Percentiles rank a stretch among this genome's conserved stretches.
Evolutionary conservation across 2,113 vertebrate genomes (phyloP).

Genomic region (Thermophis baileyi): DNA sequence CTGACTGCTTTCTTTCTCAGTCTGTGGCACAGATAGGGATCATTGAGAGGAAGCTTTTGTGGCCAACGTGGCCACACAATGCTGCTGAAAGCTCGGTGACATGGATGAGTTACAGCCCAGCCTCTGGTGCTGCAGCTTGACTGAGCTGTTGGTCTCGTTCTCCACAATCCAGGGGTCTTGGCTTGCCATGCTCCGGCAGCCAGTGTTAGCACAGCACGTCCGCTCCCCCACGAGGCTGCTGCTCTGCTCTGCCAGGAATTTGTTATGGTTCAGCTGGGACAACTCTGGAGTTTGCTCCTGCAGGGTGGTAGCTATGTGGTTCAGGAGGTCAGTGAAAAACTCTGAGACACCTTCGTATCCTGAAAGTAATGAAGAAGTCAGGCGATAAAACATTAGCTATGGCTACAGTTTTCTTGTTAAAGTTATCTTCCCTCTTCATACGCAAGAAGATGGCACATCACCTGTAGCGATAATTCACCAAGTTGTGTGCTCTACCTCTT

Average conservation of each 20-base stretch:
- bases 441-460: background rate
- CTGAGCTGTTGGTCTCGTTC: constrained; percentile 68
- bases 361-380: constrained; percentile 45
- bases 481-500: background rate
- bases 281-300: constrained; percentile 76
- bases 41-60: constrained; percentile 98
- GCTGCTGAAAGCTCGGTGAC: constrained; percentile 97
- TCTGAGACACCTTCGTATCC: constrained; percentile 95
- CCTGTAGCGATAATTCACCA: background rate
- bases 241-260: constrained; percentile 64
- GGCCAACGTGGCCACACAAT: constrained; percentile 91
- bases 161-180: constrained; percentile 88
- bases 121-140: constrained; percentile 90
- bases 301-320: constrained; percentile 88
- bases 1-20: constrained; percentile 52
- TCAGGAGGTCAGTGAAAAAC: constrained; percentile 94
- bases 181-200: constrained; percentile 77
- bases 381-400: background rate
- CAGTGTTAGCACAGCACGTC: constrained; percentile 69
- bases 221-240: constrained; percentile 65
- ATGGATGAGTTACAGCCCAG: constrained; percentile 88
- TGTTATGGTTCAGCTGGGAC: constrained; percentile 69
- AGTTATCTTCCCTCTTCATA: background rate
- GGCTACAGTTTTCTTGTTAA: background rate
- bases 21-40: constrained; percentile 61